Evolutionary conservation across 2,888 invertebrate genomes (phyloP).

Genomic region (Tryphoninae sp.): DNA sequence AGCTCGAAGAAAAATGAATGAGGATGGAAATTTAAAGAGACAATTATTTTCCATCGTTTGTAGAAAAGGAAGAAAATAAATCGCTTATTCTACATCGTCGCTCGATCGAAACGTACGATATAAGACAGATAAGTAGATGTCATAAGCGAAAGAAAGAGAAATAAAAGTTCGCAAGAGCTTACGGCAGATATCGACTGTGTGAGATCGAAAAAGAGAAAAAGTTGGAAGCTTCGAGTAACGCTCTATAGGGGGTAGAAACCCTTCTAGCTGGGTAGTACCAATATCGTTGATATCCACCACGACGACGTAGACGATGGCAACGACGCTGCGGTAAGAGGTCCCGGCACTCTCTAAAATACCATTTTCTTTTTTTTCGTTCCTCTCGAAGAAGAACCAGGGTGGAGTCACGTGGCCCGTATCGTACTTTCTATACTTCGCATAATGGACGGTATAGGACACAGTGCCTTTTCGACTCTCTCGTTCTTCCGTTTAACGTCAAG

Average conservation of each 20-base stretch:
- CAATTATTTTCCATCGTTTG: too few relatives aligned
- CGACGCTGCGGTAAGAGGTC: slow-evolving; percentile 64
- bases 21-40: not conserved
- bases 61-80: not conserved
- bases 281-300: slow-evolving; percentile 18
- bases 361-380: slow-evolving; percentile 43
- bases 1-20: not conserved
- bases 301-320: too few relatives aligned
- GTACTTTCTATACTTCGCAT: slow-evolving; percentile 44
- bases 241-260: slow-evolving; percentile 27
- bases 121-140: slow-evolving; percentile 26
- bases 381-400: slow-evolving; percentile 45
- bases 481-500: slow-evolving; percentile 36
- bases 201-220: slow-evolving; percentile 20
- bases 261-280: slow-evolving; percentile 10
- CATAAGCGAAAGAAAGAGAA: slow-evolving; percentile 5
- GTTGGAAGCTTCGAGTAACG: slow-evolving; percentile 36
- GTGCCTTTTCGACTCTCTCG: slow-evolving; percentile 41
- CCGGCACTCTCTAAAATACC: slow-evolving; percentile 63
- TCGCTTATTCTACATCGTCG: not conserved
- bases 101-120: not conserved
- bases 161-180: slow-evolving; percentile 21
- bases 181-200: slow-evolving; percentile 16
- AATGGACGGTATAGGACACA: slow-evolving; percentile 38
- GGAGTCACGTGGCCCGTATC: slow-evolving; percentile 36